Evolutionary conservation across 2,888 invertebrate species (phyloP), one percentile per base, ranked within the genome.

Genomic region (Sminthurides aquaticus): DNA sequence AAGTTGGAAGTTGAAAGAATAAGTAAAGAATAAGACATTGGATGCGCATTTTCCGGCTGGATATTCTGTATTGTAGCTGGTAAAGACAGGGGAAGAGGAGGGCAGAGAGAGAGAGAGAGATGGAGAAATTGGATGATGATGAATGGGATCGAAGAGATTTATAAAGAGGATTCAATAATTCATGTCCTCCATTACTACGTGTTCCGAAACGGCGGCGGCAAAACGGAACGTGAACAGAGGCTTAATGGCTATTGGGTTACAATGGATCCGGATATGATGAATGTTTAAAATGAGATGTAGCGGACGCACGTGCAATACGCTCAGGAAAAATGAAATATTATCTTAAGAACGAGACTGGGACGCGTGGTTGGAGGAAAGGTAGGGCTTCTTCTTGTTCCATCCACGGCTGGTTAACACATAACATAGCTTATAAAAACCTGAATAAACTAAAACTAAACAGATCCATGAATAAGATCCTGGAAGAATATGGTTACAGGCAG

Each of bases 91-190:
- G 15, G 43, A 34, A 34, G 8, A 34, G 8, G 43, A 15, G 15
- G 43, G 8, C 43, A 15, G 43, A 11, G 15, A 5, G 43, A 11
- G 43, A 15, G 43, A 15, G 8, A 5, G 43, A 15, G 5, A 34
- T 11, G 15, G 8, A 34, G 43, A 15, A 34, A 34, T 15, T 15
- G 15, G 43, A 15, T 34, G 5, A 27, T 22, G 57, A 3, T 27
- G 20, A 57, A 57, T 3, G 20, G 28, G n/a, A 27, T 25, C 3
- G 18, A 2, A 2, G 26, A 22, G 55, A 22, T 8, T 25, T 55
- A 57, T 27, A 26, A 57, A 57, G 28, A 27, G 26, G 57, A 15
- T 57, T 57, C 27, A 57, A 57, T 57, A 28, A 28, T 26, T 57
- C 28, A 57, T 57, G 28, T 24, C 54, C n/a, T n/a, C n/a, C n/a